Conservation (phyloP, 2,888 invertebrate genomes). For the Sarcophaga subvicina region DNA sequence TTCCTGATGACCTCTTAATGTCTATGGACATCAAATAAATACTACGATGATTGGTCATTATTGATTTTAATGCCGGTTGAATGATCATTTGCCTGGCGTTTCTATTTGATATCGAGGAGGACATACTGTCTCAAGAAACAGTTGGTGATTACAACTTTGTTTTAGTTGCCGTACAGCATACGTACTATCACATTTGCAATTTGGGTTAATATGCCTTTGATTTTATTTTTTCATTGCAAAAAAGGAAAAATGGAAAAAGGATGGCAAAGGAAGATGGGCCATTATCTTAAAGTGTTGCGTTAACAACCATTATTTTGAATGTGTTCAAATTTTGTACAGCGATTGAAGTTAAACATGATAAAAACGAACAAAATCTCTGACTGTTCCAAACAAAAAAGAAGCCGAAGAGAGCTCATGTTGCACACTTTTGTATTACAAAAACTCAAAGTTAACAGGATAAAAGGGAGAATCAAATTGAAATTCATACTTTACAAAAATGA, state of each 20-base stretch:
- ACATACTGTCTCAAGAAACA: no score
- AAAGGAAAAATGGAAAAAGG: not conserved
- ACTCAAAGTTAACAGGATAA: not conserved
- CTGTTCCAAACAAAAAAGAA: constrained; percentile 5
- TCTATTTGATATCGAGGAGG: no score
- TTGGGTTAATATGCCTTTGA: not conserved
- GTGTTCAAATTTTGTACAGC: constrained; percentile 39
- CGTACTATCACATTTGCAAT: no score
- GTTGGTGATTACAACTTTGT: no score
- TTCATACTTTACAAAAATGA: constrained; percentile 45
- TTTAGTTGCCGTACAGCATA: no score
- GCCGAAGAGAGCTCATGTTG: not conserved
- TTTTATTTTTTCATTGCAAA: not conserved
- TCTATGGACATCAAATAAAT: no score
- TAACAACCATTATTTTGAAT: constrained; percentile 58
- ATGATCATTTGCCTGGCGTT: no score
- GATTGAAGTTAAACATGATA: constrained; percentile 9
- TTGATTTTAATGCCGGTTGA: no score
- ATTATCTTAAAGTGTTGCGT: constrained; percentile 51
- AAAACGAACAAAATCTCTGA: not conserved
- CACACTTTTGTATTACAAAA: not conserved
- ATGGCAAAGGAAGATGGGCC: not conserved
- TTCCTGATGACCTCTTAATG: no score
- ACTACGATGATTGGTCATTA: no score
- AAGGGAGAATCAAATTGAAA: constrained; percentile 46